Base-by-base conservation (phyloP, 2,113 vertebrate species). In the Alexandromys fortis region DNA sequence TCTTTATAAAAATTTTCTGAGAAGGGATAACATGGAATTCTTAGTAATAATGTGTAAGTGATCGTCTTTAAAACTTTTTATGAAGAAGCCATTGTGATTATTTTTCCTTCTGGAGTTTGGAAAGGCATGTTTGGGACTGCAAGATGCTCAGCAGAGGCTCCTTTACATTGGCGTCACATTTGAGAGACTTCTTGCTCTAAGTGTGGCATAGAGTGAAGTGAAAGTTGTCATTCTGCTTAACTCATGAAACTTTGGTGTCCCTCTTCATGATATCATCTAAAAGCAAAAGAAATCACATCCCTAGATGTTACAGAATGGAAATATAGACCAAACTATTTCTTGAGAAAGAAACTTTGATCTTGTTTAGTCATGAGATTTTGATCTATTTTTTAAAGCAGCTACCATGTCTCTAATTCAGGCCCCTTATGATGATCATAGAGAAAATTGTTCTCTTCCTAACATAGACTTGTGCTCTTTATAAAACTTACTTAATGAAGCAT, bases 401-500 rank as follows among this genome's bases (percentile, higher is more conserved):
- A 94, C 45, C 17, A 91, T 86, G 42, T 68, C 81, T 96, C 94
- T 97, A 96, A 96, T 94, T 96, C 87, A 86, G 81, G 65, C 55
- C 83, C 28, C 35, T 96, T 89, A 70, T 94, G 92, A 96, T 96
- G 94, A 95, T 86, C 89, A 95, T 86, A 96, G 90, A 86, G 79
- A 78, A 86, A 96, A 95, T 82, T 73, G 38, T 73, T 67, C 45
- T 94, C 30, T 95, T 96, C 96, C 67, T 79, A 91, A 95, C 85
- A 96, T 75, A 97, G 96, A 82, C 17, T 79, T 68, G 47, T 72
- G 28, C 89, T 94, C 77, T 93, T 95, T 94, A 88, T 90, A 95
- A 96, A 95, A 90, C 94, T 86, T 47, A 92, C 61, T 94, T 92
- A 92, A 97, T 90, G 94, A 88, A 88, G 91, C 82, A 10, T 87